Evolutionary conservation across 2,888 invertebrate species (phyloP).

Genomic region (Zhuqinia jingwanae): DNA sequence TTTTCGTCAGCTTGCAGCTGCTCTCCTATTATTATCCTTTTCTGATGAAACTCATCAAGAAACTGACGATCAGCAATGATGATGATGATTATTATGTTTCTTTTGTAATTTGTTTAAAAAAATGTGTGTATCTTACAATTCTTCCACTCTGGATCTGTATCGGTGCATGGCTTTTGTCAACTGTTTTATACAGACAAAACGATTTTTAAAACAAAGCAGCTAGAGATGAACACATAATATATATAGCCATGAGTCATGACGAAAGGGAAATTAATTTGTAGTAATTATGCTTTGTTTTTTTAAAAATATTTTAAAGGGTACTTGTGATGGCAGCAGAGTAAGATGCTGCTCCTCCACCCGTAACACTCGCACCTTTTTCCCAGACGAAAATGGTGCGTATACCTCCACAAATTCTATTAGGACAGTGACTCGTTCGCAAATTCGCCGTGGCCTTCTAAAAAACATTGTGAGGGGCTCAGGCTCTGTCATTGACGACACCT

Average conservation of each 20-base stretch:
- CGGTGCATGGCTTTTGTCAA: too few species aligned
- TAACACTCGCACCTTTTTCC: constrained; percentile 61
- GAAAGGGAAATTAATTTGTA: neutral
- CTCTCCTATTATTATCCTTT: neutral
- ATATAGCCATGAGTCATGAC: neutral
- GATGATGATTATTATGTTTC: neutral
- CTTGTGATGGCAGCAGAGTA: constrained; percentile 74
- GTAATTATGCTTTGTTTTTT: neutral
- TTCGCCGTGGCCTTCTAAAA: constrained; percentile 75
- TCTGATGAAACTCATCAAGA: too few species aligned
- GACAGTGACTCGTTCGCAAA: constrained; percentile 66
- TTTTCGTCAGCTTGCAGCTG: constrained; percentile 23
- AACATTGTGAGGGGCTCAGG: constrained; percentile 76
- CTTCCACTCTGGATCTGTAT: neutral
- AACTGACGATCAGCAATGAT: too few species aligned
- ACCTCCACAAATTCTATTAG: constrained; percentile 52
- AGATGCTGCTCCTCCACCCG: constrained; percentile 74
- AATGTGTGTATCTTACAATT: neutral
- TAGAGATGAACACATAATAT: neutral
- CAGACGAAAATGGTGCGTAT: constrained; percentile 25
- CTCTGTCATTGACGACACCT: constrained; percentile 77
- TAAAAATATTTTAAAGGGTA: constrained; percentile 65
- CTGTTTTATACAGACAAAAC: neutral
- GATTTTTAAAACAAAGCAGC: neutral
- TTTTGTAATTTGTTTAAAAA: neutral